Evolutionary conservation across 2,113 vertebrate genomes (phyloP).

Genomic region (Craseonycteris thonglongyai): DNA sequence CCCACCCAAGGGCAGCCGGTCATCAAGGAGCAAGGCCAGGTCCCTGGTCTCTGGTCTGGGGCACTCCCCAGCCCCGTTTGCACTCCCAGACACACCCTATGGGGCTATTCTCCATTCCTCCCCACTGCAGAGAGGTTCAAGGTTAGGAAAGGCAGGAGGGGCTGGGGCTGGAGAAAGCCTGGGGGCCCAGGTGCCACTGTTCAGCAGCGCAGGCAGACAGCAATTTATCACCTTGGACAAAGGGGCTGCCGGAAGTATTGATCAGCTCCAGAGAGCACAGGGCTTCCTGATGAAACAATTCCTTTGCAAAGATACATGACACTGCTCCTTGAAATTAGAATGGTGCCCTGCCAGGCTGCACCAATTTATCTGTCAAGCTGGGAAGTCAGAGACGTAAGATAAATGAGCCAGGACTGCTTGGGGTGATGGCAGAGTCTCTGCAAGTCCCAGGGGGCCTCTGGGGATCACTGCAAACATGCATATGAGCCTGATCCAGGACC

Average conservation of each 20-base stretch:
- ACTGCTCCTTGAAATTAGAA: slow-evolving; percentile 73
- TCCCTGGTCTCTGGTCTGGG: neutral
- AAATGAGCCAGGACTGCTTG: slow-evolving; percentile 53
- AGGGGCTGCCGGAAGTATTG: slow-evolving; percentile 57
- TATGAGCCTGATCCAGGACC: neutral
- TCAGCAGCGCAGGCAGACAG: neutral
- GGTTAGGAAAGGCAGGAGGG: slow-evolving; percentile 23
- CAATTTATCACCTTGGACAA: slow-evolving; percentile 66
- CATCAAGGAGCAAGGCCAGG: neutral
- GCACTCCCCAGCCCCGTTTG: neutral
- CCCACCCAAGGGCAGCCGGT: neutral
- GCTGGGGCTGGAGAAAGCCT: slow-evolving; percentile 38
- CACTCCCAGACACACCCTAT: neutral
- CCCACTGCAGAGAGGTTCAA: slow-evolving; percentile 45
- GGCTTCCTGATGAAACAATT: slow-evolving; percentile 67
- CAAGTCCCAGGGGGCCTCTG: slow-evolving; percentile 1
- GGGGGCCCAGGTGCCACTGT: slow-evolving; percentile 31
- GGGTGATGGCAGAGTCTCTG: slow-evolving; percentile 54
- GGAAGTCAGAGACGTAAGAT: slow-evolving; percentile 49
- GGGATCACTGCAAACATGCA: neutral
- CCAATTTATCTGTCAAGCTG: slow-evolving; percentile 54
- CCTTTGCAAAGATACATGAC: slow-evolving; percentile 69
- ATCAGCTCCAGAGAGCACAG: slow-evolving; percentile 61
- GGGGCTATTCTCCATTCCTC: neutral
- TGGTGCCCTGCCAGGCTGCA: slow-evolving; percentile 59